These are phyloP conservation scores for Hydropsyche tenuis DNA, from an alignment of 1,140 invertebrate species.

Conservation along the genomic window DNA sequence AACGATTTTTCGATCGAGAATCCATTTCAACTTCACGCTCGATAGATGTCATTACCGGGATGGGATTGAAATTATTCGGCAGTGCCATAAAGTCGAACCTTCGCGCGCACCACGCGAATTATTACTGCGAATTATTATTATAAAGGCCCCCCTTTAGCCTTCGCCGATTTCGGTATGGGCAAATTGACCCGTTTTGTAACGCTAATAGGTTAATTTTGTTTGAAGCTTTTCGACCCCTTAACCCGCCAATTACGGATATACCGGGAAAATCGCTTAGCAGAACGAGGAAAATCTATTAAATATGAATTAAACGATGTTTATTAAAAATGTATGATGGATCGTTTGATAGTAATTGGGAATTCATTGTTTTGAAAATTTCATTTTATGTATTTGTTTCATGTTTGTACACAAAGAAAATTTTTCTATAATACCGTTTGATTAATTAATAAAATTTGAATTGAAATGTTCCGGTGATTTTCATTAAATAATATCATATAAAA, in stretches of 20 bases:
- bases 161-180: neutral
- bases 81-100: neutral
- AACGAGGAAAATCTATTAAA: neutral
- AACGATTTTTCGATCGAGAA: conserved; percentile 5
- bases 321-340: no score
- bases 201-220: conserved; percentile 26
- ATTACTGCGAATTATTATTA: neutral
- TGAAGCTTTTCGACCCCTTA: conserved; percentile 16
- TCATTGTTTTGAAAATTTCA: no score
- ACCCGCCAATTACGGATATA: neutral
- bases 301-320: no score
- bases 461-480: no score
- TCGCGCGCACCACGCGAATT: neutral
- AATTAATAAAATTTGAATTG: no score
- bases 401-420: no score
- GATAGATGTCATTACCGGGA: neutral
- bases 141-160: neutral
- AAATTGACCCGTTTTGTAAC: conserved; percentile 28
- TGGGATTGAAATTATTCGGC: conserved; percentile 2
- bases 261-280: conserved; percentile 13
- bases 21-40: neutral
- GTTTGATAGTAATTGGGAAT: no score
- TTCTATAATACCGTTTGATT: no score
- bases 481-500: no score
- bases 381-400: no score